Percentiles rank a stretch among this genome's conserved stretches.
These are phyloP conservation scores for Calyptomena viridis DNA, from an alignment of 2,113 vertebrate species.

Conservation along the genomic window DNA sequence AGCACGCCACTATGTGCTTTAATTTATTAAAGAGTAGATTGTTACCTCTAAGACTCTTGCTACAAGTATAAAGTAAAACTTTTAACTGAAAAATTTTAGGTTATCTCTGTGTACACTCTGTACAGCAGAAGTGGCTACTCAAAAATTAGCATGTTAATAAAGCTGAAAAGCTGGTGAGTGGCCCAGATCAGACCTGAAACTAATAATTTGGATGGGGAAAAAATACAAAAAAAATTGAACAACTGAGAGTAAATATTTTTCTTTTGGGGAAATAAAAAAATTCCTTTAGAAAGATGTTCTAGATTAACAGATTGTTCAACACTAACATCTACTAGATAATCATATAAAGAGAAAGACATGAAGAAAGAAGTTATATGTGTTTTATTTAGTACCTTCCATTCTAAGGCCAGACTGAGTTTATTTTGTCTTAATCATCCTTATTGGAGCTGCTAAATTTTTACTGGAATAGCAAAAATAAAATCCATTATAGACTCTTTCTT, in stretches of 20 bases:
- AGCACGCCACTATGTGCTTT: neutral
- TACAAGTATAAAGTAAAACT: constrained; percentile 21
- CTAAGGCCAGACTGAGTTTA: neutral
- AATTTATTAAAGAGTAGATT: constrained; percentile 30
- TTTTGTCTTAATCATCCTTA: neutral
- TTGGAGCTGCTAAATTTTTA: neutral
- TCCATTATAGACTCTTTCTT: neutral
- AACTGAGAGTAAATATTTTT: neutral
- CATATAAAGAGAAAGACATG: neutral
- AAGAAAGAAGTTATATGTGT: neutral
- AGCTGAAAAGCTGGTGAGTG: neutral
- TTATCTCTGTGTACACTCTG: neutral
- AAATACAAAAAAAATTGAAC: neutral
- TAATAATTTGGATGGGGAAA: neutral
- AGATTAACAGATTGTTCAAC: neutral
- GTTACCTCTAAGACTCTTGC: neutral
- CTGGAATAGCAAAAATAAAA: neutral
- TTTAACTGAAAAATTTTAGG: neutral
- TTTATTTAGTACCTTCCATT: neutral
- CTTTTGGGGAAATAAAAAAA: neutral
- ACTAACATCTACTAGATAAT: neutral
- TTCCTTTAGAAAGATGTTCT: neutral
- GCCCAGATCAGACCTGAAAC: neutral
- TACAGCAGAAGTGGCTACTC: neutral
- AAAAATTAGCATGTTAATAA: neutral